Conservation (phyloP, 2,888 invertebrate species). For the Helleia helle region DNA sequence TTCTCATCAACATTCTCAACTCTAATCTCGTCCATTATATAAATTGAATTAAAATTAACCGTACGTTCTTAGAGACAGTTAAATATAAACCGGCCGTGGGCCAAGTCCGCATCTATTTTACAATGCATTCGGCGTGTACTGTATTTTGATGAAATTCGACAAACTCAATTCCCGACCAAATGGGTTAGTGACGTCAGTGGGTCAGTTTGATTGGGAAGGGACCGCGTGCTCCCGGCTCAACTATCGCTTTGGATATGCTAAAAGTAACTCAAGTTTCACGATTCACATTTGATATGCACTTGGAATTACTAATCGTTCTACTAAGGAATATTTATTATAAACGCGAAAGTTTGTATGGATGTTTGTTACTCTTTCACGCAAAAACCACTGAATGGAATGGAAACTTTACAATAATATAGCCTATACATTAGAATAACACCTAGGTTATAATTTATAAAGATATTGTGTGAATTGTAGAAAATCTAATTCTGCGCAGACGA, state of each 20-base stretch:
- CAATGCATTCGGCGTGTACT: constrained; percentile 57
- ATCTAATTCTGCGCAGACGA: too few species aligned
- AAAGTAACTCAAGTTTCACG: constrained; percentile 17
- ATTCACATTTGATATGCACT: too few species aligned
- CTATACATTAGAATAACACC: too few species aligned
- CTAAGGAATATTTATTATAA: too few species aligned
- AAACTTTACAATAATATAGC: too few species aligned
- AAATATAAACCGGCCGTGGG: background rate
- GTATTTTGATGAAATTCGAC: constrained; percentile 66
- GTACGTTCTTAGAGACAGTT: background rate
- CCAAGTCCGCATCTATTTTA: constrained; percentile 32
- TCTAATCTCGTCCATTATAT: background rate
- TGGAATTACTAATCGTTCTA: too few species aligned
- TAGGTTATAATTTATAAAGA: too few species aligned
- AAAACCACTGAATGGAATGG: too few species aligned
- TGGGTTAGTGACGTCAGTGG: constrained; percentile 55
- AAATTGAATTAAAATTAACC: constrained; percentile 3
- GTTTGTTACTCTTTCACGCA: too few species aligned
- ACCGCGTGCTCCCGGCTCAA: constrained; percentile 43
- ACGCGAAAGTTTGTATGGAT: too few species aligned
- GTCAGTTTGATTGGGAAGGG: constrained; percentile 63
- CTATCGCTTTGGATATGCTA: constrained; percentile 10
- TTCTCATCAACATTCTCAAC: too few species aligned
- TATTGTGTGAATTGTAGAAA: too few species aligned
- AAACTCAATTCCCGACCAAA: constrained; percentile 66